Base-by-base conservation (phyloP, 2,113 vertebrate genomes). In the Phaethon lepturus region DNA sequence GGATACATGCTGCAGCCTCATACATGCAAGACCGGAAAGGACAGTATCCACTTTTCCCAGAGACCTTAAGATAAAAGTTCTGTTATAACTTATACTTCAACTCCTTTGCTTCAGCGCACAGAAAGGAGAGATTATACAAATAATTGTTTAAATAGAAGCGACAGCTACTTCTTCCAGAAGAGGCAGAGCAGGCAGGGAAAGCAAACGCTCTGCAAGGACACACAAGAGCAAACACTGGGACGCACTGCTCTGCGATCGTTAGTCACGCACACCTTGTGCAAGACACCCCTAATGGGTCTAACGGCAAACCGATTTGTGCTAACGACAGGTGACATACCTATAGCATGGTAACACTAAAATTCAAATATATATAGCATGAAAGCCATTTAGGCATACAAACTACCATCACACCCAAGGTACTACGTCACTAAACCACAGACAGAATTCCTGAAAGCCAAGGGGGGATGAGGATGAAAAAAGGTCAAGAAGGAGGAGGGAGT, bases 221-320 rank as follows among this genome's bases (percentile, higher is more conserved):
- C 10, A 0, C 1, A 4, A 68, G 26, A 80, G 33, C 44, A 25
- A 55, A 77, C 7, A n/a, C 7, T 11, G 33, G 62, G 45, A 55
- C 69, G 13, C 35, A 45, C 1, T 0, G 29, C 45, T 78, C 31
- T 38, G 22, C n/a, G 52, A 62, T 47, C 3, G 0, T 22, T 35
- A 19, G 9, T 45, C 62, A 75, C 2, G 0, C 33, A 78, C 11
- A 11, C 19, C 24, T 25, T 53, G 44, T 19, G 17, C 1, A 24
- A 50, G 55, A 55, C 13, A 38, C 9, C 10, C 22, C 26, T 38
- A 29, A 14, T 22, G 22, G 23, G 10, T 45, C 58, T 60, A 66
- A 69, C 0, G 44, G 17, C 26, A 58, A 75, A 80, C 4, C 31
- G 12, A n/a, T 22, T 2, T 85, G 47, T 45, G 15, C 35, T 47